Evolutionary conservation across 2,113 vertebrate genomes (phyloP), one percentile per base, ranked within the genome.

Genomic region (Trematomus loennbergii): DNA sequence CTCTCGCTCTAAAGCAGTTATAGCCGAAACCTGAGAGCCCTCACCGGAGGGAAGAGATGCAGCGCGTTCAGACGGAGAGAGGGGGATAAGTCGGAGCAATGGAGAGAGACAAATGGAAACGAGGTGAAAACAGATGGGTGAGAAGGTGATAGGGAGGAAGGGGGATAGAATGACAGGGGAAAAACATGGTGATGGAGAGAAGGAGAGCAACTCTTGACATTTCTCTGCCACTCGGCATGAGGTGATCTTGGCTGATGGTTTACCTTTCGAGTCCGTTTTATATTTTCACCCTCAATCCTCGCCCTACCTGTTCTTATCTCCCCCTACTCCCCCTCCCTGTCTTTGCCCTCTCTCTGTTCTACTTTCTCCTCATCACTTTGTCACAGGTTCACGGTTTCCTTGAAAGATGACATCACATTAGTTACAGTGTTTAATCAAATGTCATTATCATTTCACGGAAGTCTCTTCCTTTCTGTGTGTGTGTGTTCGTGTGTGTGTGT

Each of bases 371-470:
- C 43, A 12, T 65, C 73, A 85, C 75, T 64, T 73, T 77, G 78
- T 90, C 81, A 89, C 90, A 83, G 81, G 85, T 83, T 83, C 82
- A 62, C 64, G 59, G 73, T 78, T 89, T 82, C 12, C 49, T 72
- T 68, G 62, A 83, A 82, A 88, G 75, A 86, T 86, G 81, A 82
- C 81, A 84, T 84, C 74, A 59, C 73, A 82, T 92, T 87, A 87
- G 89, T 89, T 85, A 87, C 88, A 70, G 76, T 67, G 79, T 91
- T 91, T 87, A 91, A 92, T 90, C 80, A 91, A 88, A 93, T 73
- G 89, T 84, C 90, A 87, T 89, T 82, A 87, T 87, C 88, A 82
- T 87, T 92, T 91, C 86, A 83, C 84, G 84, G 71, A 77, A 62
- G 29, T 75, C 65, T 50, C 9, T 68, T 45, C 75, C 11, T 62